Evolutionary conservation across 2,113 vertebrate genomes (phyloP).

Genomic region (Hemiscyllium ocellatum): DNA sequence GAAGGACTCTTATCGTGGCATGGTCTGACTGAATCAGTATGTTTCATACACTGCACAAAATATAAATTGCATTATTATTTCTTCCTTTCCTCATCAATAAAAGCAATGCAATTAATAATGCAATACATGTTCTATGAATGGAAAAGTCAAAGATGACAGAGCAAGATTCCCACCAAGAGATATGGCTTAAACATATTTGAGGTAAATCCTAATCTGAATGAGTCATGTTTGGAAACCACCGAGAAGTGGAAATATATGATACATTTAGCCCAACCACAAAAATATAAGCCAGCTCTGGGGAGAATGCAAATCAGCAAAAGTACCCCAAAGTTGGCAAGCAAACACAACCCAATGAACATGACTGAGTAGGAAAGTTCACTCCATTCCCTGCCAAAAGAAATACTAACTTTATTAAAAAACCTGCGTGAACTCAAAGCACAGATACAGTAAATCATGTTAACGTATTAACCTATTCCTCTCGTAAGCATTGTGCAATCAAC

Average conservation of each 20-base stretch:
- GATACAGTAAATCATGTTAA: neutral
- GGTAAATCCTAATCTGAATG: neutral
- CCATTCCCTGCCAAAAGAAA: neutral
- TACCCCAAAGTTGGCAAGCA: neutral
- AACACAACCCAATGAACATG: neutral
- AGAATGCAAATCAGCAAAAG: neutral
- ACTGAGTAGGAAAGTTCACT: neutral
- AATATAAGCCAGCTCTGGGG: neutral
- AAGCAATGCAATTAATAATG: neutral
- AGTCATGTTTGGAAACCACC: neutral
- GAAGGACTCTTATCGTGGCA: conserved; percentile 22
- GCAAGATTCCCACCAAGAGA: neutral
- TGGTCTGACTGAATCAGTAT: conserved; percentile 24
- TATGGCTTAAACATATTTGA: neutral
- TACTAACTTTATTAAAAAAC: neutral
- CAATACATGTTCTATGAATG: neutral
- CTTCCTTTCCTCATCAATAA: neutral
- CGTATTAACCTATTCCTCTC: neutral
- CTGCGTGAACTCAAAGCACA: neutral
- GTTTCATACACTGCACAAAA: conserved; percentile 31
- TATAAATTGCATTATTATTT: conserved; percentile 11
- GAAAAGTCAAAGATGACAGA: neutral
- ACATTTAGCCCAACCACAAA: neutral
- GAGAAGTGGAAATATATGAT: neutral
- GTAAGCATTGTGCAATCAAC: neutral